These are phyloP conservation scores for Hybognathus amarus DNA, from an alignment of 2,797 vertebrate genomes.

Conservation along the genomic window DNA sequence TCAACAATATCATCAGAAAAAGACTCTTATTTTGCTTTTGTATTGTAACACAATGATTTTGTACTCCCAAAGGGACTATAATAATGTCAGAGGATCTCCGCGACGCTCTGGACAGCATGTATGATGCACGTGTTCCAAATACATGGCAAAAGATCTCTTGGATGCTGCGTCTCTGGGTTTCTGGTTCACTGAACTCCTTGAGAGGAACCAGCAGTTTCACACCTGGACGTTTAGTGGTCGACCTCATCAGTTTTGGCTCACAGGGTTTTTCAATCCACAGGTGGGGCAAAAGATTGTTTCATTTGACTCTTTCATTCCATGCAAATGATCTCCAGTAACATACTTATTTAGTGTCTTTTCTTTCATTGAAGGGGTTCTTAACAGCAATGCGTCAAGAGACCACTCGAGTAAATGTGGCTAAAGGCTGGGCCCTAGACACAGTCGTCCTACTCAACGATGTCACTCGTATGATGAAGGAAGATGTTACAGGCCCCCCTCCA, in stretches of 20 bases:
- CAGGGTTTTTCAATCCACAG: conserved; percentile 89
- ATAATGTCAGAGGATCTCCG: conserved; percentile 88
- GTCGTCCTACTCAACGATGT: conserved; percentile 83
- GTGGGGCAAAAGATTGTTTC: conserved; percentile 60
- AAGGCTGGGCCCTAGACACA: conserved; percentile 84
- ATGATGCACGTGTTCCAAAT: conserved; percentile 81
- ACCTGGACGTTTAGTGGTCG: conserved; percentile 78
- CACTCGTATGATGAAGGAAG: conserved; percentile 86
- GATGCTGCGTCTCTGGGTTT: conserved; percentile 84
- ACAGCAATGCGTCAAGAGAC: conserved; percentile 87
- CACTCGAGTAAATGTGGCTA: conserved; percentile 78
- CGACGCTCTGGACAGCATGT: conserved; percentile 84
- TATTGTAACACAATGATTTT: conserved; percentile 14
- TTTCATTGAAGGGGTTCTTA: conserved; percentile 79
- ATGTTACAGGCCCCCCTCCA: conserved; percentile 77
- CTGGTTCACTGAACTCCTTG: conserved; percentile 88
- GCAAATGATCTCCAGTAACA: neutral
- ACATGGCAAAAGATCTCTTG: conserved; percentile 85
- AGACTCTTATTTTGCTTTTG: neutral
- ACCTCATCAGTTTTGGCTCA: conserved; percentile 86
- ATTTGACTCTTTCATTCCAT: neutral
- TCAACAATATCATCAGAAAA: neutral
- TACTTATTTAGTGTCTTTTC: neutral
- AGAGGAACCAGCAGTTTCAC: conserved; percentile 85
- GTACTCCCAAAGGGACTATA: conserved; percentile 75